phyloP scores from a whole-genome alignment of 2,888 invertebrate genomes.

The Tenthredo livida region DNA sequence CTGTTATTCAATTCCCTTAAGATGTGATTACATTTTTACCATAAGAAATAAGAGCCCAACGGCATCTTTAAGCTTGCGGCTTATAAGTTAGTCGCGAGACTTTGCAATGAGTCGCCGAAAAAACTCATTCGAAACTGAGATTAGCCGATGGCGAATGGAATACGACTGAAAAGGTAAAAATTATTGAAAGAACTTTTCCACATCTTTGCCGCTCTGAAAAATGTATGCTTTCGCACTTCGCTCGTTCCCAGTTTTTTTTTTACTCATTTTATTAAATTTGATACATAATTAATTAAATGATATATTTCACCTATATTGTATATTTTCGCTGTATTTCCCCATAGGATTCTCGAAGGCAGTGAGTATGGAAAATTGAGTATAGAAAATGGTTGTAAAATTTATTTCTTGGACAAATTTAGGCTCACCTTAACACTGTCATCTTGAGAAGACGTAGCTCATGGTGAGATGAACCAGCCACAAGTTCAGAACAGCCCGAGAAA shows the following conservation, averaged over 20 bases:
- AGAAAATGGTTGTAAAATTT: background rate
- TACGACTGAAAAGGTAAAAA: background rate
- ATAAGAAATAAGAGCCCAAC: background rate
- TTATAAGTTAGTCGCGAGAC: constrained; percentile 11
- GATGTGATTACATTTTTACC: background rate
- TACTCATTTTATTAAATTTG: background rate
- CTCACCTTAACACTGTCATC: constrained; percentile 77
- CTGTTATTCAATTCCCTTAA: background rate
- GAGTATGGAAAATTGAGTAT: background rate
- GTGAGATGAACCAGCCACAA: constrained; percentile 76
- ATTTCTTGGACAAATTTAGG: background rate
- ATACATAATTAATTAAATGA: background rate
- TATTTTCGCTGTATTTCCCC: background rate
- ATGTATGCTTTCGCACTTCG: background rate
- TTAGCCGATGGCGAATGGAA: background rate
- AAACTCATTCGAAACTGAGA: constrained; percentile 31
- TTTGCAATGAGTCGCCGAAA: background rate
- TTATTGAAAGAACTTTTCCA: constrained; percentile 25
- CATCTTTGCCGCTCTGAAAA: background rate
- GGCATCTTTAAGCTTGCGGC: background rate
- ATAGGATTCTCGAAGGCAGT: background rate
- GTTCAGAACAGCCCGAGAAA: constrained; percentile 75
- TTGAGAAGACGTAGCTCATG: constrained; percentile 76
- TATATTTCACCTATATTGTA: background rate
- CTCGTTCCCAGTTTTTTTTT: background rate